Base-by-base conservation (phyloP, 2,113 vertebrate genomes). In the Apaloderma vittatum region DNA sequence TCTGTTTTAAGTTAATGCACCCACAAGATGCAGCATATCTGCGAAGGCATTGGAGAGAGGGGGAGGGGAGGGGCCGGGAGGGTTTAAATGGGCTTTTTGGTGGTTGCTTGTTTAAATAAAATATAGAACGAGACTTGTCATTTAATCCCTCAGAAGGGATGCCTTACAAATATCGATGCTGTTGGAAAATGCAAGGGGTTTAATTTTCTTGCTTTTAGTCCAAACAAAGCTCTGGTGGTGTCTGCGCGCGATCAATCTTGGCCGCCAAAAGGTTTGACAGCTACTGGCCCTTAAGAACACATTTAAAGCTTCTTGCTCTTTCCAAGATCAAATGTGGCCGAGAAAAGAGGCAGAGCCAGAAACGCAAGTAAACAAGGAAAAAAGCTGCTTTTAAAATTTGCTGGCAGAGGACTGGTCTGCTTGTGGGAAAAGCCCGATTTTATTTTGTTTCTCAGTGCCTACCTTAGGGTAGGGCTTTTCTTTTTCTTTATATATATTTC, bases 191-290 rank as follows among this genome's bases (percentile, higher is more conserved):
- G 97, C 96, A 94, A 97, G 94, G 92, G 96, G 97, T 98, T 98
- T 98, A 98, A 98, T 99, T 99, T 99, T 99, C 99, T 99, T 99
- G 99, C 99, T 98, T 99, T 98, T 99, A 98, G 99, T 99, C 99
- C 98, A 99, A 99, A 99, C 99, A 99, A 99, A 99, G 99, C 99
- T 98, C 98, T 98, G 98, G 98, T 98, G 98, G 98, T 99, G 98
- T 98, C 99, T 99, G 99, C 78, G 98, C 93, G 98, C 94, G 98
- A 99, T 99, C 99, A 99, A 99, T 99, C 99, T 99, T 99, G 98
- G 98, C 99, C 98, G 98, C 99, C 99, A 99, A 99, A 99, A 99
- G 99, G 98, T 98, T 99, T 99, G 99, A 99, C 99, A 99, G 99
- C 99, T 99, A 98, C 98, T 98, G 99, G 99, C 99, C 99, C 99